These are phyloP conservation scores for Agrochola lota DNA, from an alignment of 2,888 invertebrate genomes.

Conservation along the genomic window DNA sequence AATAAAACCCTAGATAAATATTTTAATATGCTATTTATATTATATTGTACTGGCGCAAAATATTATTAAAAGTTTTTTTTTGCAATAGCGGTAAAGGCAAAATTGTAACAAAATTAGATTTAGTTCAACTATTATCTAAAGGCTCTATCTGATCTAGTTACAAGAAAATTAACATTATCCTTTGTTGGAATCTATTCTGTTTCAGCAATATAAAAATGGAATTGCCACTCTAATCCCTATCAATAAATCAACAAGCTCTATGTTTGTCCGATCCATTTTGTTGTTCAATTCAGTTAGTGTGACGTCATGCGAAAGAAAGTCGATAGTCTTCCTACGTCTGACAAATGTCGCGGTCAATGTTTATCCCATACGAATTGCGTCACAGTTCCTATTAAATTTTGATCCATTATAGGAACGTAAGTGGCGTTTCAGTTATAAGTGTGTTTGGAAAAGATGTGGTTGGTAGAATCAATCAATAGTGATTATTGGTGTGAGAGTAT, in stretches of 20 bases:
- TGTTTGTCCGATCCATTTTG: constrained; percentile 49
- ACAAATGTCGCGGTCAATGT: constrained; percentile 47
- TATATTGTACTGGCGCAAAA: too few species aligned
- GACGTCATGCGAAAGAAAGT: constrained; percentile 59
- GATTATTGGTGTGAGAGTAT: not conserved
- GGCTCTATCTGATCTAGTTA: too few species aligned
- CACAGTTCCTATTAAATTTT: constrained; percentile 22
- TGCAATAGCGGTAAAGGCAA: too few species aligned
- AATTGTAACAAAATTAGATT: too few species aligned
- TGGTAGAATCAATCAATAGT: not conserved
- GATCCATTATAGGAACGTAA: constrained; percentile 6
- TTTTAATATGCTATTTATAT: too few species aligned
- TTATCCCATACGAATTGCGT: constrained; percentile 35
- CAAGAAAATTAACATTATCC: not conserved
- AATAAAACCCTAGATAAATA: too few species aligned
- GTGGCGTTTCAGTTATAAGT: not conserved
- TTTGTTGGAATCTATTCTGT: constrained; percentile 16
- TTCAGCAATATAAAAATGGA: constrained; percentile 32
- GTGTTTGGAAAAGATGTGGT: not conserved
- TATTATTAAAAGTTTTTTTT: too few species aligned
- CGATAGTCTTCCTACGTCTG: constrained; percentile 36
- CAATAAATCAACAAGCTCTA: constrained; percentile 36
- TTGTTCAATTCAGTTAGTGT: constrained; percentile 47
- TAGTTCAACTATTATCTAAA: too few species aligned
- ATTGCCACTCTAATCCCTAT: constrained; percentile 15